Evolutionary conservation across 2,113 vertebrate species (phyloP).

Genomic region (Psilopsiagon aymara): DNA sequence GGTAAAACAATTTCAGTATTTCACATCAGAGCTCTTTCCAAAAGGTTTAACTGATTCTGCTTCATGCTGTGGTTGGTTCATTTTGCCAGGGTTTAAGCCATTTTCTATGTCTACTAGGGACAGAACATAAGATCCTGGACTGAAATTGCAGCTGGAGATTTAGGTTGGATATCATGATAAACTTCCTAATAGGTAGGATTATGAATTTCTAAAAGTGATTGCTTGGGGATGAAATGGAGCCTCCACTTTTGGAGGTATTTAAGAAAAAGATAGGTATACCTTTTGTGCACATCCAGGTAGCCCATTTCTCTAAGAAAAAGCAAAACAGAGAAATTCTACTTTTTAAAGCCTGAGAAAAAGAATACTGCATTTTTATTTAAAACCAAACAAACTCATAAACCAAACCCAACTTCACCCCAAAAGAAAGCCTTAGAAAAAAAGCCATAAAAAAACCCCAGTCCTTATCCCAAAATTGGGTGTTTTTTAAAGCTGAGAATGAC

Average conservation of each 20-base stretch:
- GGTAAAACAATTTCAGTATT: not conserved
- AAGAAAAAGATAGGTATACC: not conserved
- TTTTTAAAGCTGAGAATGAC: not conserved
- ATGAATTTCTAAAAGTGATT: not conserved
- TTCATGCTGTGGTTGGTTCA: not conserved
- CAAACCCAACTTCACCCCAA: not conserved
- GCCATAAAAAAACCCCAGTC: not conserved
- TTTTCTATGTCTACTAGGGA: not conserved
- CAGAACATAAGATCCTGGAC: not conserved
- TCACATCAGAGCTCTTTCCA: not conserved
- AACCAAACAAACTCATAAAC: not conserved
- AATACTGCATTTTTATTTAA: not conserved
- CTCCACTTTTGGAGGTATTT: not conserved
- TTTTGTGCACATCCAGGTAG: not conserved
- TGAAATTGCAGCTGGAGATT: not conserved
- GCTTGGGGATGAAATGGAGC: not conserved
- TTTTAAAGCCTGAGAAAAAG: not conserved
- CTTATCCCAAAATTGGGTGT: not conserved
- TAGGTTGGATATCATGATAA: not conserved
- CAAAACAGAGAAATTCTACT: not conserved
- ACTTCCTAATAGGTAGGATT: not conserved
- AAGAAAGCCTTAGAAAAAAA: no score
- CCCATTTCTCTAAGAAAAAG: not conserved
- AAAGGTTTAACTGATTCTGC: not conserved
- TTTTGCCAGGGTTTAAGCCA: not conserved